phyloP scores from a whole-genome alignment of 1,140 invertebrate genomes.

The Drosophila insularis region DNA sequence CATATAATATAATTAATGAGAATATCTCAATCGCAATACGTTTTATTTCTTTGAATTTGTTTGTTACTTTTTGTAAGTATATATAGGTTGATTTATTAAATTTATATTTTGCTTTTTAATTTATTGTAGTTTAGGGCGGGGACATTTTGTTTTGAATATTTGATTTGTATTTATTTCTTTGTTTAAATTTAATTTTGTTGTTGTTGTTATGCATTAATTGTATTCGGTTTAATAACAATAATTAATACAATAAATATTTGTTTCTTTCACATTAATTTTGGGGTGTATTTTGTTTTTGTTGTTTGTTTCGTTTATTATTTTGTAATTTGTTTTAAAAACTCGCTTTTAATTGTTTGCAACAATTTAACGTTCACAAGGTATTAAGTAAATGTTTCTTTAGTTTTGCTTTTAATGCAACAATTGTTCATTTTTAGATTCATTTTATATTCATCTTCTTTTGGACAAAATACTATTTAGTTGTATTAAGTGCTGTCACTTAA shows the following conservation, averaged over 20 bases:
- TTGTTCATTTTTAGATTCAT: constrained; percentile 27
- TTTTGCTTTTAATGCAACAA: constrained; percentile 14
- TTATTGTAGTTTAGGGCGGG: constrained; percentile 72
- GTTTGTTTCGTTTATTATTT: constrained; percentile 27
- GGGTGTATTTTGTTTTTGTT: constrained; percentile 37
- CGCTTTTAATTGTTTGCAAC: constrained; percentile 75
- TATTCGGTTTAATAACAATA: constrained; percentile 59
- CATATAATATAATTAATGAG: constrained; percentile 78
- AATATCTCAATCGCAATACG: constrained; percentile 71
- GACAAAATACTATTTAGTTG: constrained; percentile 64
- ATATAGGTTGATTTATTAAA: constrained; percentile 45
- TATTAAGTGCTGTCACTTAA: constrained; percentile 24
- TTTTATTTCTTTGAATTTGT: constrained; percentile 59
- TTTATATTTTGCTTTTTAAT: not conserved
- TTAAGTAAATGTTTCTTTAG: constrained; percentile 67
- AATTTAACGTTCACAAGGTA: constrained; percentile 73
- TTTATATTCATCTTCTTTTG: constrained; percentile 40
- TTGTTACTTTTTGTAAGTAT: constrained; percentile 42
- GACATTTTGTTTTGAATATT: constrained; percentile 55
- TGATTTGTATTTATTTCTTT: constrained; percentile 29
- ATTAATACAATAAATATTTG: constrained; percentile 61
- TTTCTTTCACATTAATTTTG: constrained; percentile 67
- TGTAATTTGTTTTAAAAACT: constrained; percentile 50
- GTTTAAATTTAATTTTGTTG: constrained; percentile 47
- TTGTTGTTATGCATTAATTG: constrained; percentile 42